Conservation (phyloP, 2,113 vertebrate genomes). For the Ranitomeya imitator region DNA sequence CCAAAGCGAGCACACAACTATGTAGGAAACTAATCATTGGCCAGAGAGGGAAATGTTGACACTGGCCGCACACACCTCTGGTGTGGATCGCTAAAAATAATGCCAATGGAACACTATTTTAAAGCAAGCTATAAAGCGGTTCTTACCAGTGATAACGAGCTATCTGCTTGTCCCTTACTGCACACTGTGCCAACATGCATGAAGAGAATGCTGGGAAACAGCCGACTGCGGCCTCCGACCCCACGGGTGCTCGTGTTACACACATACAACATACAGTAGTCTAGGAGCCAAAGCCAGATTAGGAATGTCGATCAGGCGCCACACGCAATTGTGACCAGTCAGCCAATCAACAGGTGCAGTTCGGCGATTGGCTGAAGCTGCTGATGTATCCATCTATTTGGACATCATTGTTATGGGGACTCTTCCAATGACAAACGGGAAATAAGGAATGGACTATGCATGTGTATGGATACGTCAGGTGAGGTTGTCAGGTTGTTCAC, state of each 20-base stretch:
- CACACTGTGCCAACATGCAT: slow-evolving; percentile 8
- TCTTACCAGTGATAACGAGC: neutral
- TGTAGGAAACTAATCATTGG: no score
- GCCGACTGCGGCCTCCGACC: slow-evolving; percentile 11
- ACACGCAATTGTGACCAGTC: neutral
- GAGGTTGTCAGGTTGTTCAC: no score
- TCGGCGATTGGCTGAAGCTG: no score
- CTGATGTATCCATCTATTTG: no score
- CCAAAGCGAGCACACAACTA: neutral
- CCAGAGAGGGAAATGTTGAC: neutral
- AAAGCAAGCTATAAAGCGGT: neutral
- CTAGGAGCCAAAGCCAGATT: neutral
- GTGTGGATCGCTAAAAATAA: neutral
- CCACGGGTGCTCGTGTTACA: neutral
- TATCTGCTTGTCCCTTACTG: neutral
- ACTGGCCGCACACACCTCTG: neutral
- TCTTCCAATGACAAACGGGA: no score
- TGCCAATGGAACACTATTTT: neutral
- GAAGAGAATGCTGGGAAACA: neutral
- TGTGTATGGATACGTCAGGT: no score
- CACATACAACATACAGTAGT: slow-evolving; percentile 2
- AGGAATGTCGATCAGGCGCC: neutral
- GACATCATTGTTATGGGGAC: no score
- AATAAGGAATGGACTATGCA: no score
- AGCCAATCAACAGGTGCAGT: no score